Conservation (phyloP, 2,888 invertebrate species). For the Pristionchus entomophagus region DNA sequence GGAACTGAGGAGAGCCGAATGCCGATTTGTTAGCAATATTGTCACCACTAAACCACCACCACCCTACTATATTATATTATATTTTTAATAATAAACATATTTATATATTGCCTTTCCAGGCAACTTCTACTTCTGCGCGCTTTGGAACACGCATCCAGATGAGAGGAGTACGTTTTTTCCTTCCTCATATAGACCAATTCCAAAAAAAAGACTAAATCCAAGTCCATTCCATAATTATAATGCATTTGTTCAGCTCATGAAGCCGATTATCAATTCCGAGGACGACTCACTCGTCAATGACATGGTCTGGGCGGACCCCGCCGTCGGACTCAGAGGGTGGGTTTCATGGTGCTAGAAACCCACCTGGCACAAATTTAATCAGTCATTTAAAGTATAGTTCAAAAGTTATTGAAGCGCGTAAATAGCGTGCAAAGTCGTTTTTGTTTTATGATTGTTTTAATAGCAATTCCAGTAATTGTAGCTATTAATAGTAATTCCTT, state of each 20-base stretch:
- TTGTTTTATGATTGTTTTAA: not conserved
- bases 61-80: no score
- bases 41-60: no score
- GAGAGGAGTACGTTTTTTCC: not conserved
- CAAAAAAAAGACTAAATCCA: no score
- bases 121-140: not conserved
- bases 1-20: no score
- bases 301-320: constrained; percentile 26
- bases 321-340: constrained; percentile 13
- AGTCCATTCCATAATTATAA: not conserved
- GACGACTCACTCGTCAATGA: not conserved
- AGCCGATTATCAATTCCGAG: not conserved
- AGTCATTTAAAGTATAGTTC: not conserved
- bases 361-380: not conserved
- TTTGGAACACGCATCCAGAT: not conserved
- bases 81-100: no score
- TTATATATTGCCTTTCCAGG: not conserved
- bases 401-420: not conserved
- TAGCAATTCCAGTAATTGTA: not conserved
- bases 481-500: not conserved
- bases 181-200: no score
- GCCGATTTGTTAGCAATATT: no score
- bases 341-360: no score
- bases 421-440: not conserved
- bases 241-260: not conserved